Evolutionary conservation across 2,888 invertebrate genomes (phyloP).

Genomic region (Drosophila incognita): DNA sequence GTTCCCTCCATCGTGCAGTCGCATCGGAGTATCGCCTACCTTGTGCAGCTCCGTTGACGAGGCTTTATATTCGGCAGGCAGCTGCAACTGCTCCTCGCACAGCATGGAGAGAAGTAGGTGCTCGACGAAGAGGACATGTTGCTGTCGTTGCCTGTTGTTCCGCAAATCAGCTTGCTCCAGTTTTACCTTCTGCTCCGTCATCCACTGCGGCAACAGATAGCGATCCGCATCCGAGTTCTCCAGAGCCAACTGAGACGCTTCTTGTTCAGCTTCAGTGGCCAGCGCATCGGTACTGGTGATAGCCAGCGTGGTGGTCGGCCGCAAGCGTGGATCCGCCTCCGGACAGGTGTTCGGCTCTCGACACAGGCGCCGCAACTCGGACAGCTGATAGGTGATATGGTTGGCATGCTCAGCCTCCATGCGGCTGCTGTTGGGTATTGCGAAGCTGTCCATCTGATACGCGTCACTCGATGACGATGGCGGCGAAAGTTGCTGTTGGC

Average conservation of each 20-base stretch:
- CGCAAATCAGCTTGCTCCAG: constrained; percentile 4
- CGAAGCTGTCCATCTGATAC: constrained; percentile 2
- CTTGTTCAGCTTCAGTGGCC: not conserved
- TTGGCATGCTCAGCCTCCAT: constrained; percentile 30
- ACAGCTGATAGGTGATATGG: constrained; percentile 54
- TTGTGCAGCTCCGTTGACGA: not conserved
- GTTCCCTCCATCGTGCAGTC: not conserved
- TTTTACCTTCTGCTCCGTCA: constrained; percentile 28
- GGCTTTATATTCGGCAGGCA: not conserved
- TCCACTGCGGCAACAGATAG: constrained; percentile 49
- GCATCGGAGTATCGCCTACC: not conserved
- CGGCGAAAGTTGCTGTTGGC: constrained; percentile 20
- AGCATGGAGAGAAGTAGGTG: constrained; percentile 66
- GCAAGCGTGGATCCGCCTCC: constrained; percentile 30
- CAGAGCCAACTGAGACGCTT: not conserved
- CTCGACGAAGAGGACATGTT: constrained; percentile 50
- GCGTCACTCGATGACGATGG: not conserved
- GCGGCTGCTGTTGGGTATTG: constrained; percentile 20
- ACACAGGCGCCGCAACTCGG: constrained; percentile 47
- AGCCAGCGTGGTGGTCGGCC: constrained; percentile 17
- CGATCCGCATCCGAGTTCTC: constrained; percentile 26
- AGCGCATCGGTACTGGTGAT: constrained; percentile 26
- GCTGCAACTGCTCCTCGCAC: constrained; percentile 45
- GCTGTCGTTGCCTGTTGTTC: not conserved
- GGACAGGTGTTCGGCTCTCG: constrained; percentile 26